Evolutionary conservation across 2,888 invertebrate species (phyloP).

Genomic region (Poecilus cupreus): DNA sequence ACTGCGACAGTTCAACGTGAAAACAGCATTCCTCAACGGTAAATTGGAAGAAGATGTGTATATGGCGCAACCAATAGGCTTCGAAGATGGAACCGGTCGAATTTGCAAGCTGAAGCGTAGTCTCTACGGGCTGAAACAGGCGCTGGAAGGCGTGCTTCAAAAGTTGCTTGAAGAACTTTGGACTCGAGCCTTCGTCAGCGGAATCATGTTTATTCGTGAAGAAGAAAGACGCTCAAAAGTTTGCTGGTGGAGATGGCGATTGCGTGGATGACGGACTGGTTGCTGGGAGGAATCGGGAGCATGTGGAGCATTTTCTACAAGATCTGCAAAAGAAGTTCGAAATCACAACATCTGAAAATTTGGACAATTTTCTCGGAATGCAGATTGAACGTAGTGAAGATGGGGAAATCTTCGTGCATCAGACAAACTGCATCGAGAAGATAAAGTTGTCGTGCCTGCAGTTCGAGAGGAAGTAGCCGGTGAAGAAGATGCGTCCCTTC

Average conservation of each 20-base stretch:
- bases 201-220: neutral
- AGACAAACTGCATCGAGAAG: slow-evolving; percentile 16
- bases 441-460: slow-evolving; percentile 2
- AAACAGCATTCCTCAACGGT: slow-evolving; percentile 65
- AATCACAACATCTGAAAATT: neutral
- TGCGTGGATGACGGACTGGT: slow-evolving; percentile 40
- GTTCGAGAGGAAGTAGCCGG: no score
- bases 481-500: no score
- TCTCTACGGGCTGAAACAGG: slow-evolving; percentile 69
- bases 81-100: no score
- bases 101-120: slow-evolving; percentile 66
- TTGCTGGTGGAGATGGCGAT: slow-evolving; percentile 1
- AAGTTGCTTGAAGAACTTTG: neutral
- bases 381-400: neutral
- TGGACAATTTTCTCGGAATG: neutral
- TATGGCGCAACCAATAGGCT: slow-evolving; percentile 68
- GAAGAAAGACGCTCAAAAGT: slow-evolving; percentile 1
- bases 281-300: neutral
- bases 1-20: slow-evolving; percentile 65
- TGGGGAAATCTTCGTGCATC: neutral
- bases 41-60: slow-evolving; percentile 66
- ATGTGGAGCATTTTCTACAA: neutral
- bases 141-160: slow-evolving; percentile 66
- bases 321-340: neutral
- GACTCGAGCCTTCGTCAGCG: neutral